These are phyloP conservation scores for Monodelphis domestica DNA, from an alignment of 2,797 vertebrate species.

Conservation along the genomic window DNA sequence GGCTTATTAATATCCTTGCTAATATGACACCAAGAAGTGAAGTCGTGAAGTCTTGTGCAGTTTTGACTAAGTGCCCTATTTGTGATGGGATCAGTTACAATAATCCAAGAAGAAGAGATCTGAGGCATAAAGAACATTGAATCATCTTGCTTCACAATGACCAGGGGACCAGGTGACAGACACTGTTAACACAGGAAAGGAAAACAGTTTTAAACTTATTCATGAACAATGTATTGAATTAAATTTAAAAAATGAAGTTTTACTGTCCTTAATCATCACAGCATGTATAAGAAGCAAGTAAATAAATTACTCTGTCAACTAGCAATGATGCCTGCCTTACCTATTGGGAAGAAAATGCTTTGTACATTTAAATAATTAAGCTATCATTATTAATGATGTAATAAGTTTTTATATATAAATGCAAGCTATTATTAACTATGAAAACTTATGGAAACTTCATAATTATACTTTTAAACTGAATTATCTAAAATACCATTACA, in stretches of 20 bases:
- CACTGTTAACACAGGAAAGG: not conserved
- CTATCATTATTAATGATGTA: not conserved
- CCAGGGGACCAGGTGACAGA: not conserved
- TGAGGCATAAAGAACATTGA: not conserved
- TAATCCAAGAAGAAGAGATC: not conserved
- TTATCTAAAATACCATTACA: slow-evolving; percentile 29
- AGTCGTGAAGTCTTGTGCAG: not conserved
- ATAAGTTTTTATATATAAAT: not conserved
- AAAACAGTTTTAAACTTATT: not conserved
- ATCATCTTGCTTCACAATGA: not conserved
- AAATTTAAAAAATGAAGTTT: not conserved
- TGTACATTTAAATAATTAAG: not conserved
- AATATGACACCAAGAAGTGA: not conserved
- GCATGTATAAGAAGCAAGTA: not conserved
- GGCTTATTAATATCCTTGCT: not conserved
- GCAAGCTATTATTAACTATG: not conserved
- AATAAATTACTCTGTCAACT: not conserved
- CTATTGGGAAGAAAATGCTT: not conserved
- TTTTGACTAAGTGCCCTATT: not conserved
- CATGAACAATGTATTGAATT: not conserved
- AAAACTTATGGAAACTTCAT: not conserved
- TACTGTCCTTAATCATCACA: not conserved
- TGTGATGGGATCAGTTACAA: not conserved
- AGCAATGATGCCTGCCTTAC: not conserved
- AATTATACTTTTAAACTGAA: not conserved